Percentiles rank a stretch among this genome's conserved stretches.
phyloP scores from a whole-genome alignment of 2,113 vertebrate species.

The Ranitomeya imitator region DNA sequence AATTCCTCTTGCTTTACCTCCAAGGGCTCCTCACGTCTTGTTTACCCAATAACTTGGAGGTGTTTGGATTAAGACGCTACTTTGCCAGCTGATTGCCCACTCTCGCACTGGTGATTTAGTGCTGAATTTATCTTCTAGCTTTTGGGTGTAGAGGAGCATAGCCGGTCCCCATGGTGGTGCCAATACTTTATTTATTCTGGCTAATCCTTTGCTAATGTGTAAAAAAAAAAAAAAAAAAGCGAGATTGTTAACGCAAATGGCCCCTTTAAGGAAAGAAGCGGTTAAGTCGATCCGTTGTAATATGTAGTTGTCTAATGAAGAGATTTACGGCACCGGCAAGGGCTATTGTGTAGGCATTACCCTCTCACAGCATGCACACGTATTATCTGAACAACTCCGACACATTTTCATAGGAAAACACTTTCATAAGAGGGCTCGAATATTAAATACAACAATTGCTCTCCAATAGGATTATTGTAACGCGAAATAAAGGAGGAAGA shows the following conservation, averaged over 20 bases:
- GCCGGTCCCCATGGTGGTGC: conserved; percentile 61
- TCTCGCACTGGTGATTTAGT: conserved; percentile 12
- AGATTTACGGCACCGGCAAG: conserved; percentile 73
- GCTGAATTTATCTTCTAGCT: conserved; percentile 1
- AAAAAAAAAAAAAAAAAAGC: too few species aligned
- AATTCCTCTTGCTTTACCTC: not conserved
- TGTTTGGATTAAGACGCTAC: conserved; percentile 32
- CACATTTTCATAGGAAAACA: conserved; percentile 73
- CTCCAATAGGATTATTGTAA: conserved; percentile 79
- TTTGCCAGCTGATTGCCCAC: conserved; percentile 34
- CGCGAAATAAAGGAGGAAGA: conserved; percentile 65
- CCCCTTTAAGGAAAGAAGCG: conserved; percentile 70
- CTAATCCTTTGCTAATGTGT: conserved; percentile 70
- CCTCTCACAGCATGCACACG: conserved; percentile 71
- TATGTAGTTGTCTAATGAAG: conserved; percentile 75
- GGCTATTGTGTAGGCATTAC: conserved; percentile 77
- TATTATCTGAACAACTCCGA: conserved; percentile 78
- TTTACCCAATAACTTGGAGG: conserved; percentile 42
- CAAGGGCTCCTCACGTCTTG: not conserved
- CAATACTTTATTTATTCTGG: conserved; percentile 72
- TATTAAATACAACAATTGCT: conserved; percentile 81
- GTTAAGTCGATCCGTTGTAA: conserved; percentile 72
- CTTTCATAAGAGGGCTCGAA: conserved; percentile 75
- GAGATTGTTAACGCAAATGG: conserved; percentile 72
- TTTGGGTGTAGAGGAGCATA: conserved; percentile 60